phyloP scores from a whole-genome alignment of 2,797 vertebrate species.

The Limosa lapponica region DNA sequence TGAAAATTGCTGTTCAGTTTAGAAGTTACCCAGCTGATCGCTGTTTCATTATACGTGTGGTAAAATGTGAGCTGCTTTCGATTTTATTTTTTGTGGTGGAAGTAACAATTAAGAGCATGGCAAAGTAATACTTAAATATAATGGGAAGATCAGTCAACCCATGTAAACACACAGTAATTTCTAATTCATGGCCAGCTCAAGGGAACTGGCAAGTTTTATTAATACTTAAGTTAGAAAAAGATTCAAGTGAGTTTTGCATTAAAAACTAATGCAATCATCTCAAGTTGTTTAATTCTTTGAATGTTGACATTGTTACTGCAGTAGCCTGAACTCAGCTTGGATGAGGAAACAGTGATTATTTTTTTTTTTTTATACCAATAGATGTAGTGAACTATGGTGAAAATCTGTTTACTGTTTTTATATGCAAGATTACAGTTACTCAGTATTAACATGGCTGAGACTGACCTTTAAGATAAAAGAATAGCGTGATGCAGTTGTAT shows the following conservation, averaged over 20 bases:
- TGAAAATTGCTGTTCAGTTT: background rate
- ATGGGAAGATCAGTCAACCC: background rate
- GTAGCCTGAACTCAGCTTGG: background rate
- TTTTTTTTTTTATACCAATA: background rate
- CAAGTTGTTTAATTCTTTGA: background rate
- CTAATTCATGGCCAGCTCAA: background rate
- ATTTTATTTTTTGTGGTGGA: background rate
- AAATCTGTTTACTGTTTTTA: background rate
- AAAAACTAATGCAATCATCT: background rate
- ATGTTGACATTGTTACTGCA: background rate
- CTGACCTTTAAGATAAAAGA: background rate
- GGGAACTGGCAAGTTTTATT: background rate
- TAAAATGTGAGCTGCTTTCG: background rate
- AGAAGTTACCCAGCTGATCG: background rate
- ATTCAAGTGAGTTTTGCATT: background rate
- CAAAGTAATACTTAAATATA: background rate
- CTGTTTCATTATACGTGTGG: fast-evolving
- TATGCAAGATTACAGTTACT: background rate
- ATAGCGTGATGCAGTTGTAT: background rate
- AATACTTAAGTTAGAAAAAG: background rate
- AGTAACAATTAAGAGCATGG: background rate
- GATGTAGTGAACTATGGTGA: background rate
- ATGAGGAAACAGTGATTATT: background rate
- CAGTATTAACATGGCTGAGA: background rate
- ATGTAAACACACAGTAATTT: background rate